A percentile compares a stretch with the other conserved stretches of the same genome.
Evolutionary conservation across 1,140 invertebrate species (phyloP).

Genomic region (Zeugodacus cucurbitae): DNA sequence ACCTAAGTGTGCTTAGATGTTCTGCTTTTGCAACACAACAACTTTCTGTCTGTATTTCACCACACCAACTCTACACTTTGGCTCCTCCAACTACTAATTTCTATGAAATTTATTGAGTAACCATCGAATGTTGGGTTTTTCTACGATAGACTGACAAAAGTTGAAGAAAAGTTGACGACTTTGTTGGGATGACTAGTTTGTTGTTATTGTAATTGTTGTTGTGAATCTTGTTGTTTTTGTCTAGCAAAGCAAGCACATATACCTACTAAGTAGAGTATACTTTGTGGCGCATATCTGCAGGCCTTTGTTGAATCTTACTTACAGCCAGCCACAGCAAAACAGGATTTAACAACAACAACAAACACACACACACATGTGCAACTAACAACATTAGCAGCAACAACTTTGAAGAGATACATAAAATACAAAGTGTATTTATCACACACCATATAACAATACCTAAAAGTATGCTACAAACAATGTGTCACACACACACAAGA

Average conservation of each 20-base stretch:
- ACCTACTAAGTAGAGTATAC: neutral
- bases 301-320: neutral
- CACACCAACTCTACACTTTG: neutral
- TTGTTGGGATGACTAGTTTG: neutral
- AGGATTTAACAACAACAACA: neutral
- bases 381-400: neutral
- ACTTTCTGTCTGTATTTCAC: neutral
- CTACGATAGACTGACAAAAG: neutral
- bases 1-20: neutral
- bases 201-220: too few relatives aligned
- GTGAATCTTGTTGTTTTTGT: neutral
- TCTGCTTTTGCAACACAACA: neutral
- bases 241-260: neutral
- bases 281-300: neutral
- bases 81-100: neutral
- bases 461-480: conserved; percentile 23
- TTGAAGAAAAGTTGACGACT: conserved; percentile 25
- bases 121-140: neutral
- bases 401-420: neutral
- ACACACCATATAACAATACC: neutral
- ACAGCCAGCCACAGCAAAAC: neutral
- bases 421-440: conserved; percentile 15
- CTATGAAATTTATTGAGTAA: neutral
- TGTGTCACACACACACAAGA: neutral
- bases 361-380: neutral